Evolutionary conservation across 2,888 invertebrate genomes (phyloP), one percentile per base, ranked within the genome.

Genomic region (Calliopum simillimum): DNA sequence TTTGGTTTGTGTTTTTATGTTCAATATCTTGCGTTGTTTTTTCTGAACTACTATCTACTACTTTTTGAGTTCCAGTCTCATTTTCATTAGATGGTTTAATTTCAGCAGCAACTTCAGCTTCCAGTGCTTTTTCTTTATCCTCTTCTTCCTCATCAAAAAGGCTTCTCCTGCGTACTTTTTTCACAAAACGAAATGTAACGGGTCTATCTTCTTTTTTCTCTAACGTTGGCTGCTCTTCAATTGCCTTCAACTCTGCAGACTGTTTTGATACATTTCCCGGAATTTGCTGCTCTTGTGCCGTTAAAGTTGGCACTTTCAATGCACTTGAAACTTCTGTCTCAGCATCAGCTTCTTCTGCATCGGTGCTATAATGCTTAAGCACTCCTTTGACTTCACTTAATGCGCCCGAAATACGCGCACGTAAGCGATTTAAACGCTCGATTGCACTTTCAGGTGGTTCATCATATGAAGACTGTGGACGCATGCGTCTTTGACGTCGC

Each of bases 361-460:
- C 84, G 3, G 82, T 82, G 71, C 85, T 85, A 65, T 85, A 85
- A 66, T 86, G 82, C 70, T 81, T 83, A 4, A 86, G 74, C 13
- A 86, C 86, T 11, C 81, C 82, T 69, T 86, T 86, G 1, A 86
- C 85, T 71, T 86, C 86, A 49, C 79, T 85, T 4, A 86, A 75
- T 0, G 85, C 83, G 1, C 79, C 85, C 4, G 86, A 80, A 53
- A 86, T 86, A 65, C 84, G 84, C 1, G 82, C 86, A 33, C 82
- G 81, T 1, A 86, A 74, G 65, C 82, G 82, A 75, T 82, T 86
- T 16, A 86, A 74, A 3, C 85, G 80, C 56, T 80, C 83, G 4
- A 85, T 79, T 1, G 85, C 79, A 80, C 84, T 84, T 71, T 79
- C 80, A 2, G 79, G 75, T 4, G 80, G 77, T 25, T 80, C 82